phyloP scores from a whole-genome alignment of 2,113 vertebrate species.

The Coryphaenoides rupestris region DNA sequence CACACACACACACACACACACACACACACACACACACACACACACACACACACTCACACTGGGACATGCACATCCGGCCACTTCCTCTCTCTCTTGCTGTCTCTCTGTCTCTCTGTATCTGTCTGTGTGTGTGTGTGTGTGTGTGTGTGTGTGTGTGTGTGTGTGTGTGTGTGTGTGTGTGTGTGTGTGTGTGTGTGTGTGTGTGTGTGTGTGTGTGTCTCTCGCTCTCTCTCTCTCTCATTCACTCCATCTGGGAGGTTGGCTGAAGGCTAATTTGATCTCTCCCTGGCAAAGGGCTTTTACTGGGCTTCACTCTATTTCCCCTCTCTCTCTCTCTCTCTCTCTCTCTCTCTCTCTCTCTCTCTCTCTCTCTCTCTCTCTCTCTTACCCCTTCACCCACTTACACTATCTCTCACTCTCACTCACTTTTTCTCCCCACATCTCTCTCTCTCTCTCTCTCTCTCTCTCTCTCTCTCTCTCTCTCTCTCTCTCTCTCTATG shows the following conservation, averaged over 20 bases:
- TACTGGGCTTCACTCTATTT: conserved; percentile 7
- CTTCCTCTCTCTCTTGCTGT: conserved; percentile 35
- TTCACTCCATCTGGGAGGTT: conserved; percentile 52
- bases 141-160: no score
- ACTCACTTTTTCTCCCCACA: background rate
- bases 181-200: no score
- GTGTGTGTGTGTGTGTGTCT: no score
- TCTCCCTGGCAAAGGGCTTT: conserved; percentile 29
- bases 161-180: no score
- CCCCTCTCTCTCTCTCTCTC: background rate
- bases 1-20: no score
- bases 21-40: conserved; percentile 23
- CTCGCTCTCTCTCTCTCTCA: conserved; percentile 33
- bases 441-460: background rate
- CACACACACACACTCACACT: conserved; percentile 22
- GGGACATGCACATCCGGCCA: conserved; percentile 34
- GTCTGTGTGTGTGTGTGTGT: no score
- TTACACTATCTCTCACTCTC: background rate
- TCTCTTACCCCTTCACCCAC: background rate
- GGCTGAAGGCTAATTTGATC: conserved; percentile 41
- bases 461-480: background rate
- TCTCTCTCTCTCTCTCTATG: conserved; percentile 13
- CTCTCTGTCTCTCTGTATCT: conserved; percentile 49
- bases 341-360: background rate
- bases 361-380: background rate